A percentile compares a stretch with the other conserved stretches of the same genome.
Conservation (phyloP, 1,140 invertebrate genomes). For the Chelonus insularis region DNA sequence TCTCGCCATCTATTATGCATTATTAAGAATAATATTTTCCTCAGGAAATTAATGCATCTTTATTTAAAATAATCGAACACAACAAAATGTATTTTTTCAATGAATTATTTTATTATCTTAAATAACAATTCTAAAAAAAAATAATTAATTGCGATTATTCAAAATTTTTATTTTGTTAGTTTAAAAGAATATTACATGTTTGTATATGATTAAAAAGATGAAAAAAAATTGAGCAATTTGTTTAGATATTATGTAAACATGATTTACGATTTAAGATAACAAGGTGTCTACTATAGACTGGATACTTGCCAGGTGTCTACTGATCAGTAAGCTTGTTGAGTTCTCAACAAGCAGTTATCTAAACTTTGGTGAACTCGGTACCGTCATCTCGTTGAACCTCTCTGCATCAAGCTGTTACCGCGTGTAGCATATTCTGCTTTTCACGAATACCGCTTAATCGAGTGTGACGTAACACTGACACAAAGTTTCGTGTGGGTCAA, state of each 20-base stretch:
- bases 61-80: too few relatives aligned
- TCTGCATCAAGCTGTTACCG: constrained; percentile 4
- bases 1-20: too few relatives aligned
- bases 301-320: neutral
- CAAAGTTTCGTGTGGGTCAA: neutral
- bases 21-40: neutral
- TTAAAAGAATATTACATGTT: too few relatives aligned
- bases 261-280: constrained; percentile 1
- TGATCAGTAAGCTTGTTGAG: constrained; percentile 1
- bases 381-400: constrained; percentile 1
- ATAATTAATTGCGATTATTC: too few relatives aligned
- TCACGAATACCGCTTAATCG: constrained; percentile 3
- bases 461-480: constrained; percentile 5
- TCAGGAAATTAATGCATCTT: too few relatives aligned
- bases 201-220: too few relatives aligned
- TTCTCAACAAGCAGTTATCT: constrained; percentile 7
- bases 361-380: constrained; percentile 6
- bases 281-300: neutral
- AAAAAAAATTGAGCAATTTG: too few relatives aligned
- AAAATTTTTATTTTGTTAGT: too few relatives aligned
- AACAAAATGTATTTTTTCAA: too few relatives aligned
- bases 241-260: neutral
- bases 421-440: neutral
- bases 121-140: too few relatives aligned
- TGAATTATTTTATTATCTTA: too few relatives aligned